Evolutionary conservation across 2,888 invertebrate genomes (phyloP), one percentile per base, ranked within the genome.

Genomic region (Dendrolimus houi): DNA sequence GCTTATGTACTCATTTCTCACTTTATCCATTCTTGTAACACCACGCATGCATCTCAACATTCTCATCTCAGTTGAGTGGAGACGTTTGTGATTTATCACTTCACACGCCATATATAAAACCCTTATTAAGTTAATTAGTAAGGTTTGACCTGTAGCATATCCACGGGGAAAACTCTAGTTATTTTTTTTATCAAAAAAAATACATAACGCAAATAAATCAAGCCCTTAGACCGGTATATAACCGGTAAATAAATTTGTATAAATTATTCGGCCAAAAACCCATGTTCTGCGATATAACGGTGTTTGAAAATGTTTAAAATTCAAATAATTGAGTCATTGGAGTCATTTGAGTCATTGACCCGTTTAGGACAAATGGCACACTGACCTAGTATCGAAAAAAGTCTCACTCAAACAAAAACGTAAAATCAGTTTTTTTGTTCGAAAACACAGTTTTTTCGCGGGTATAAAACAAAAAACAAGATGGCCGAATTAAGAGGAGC

Each of bases 401-500:
- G 12, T 47, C 29, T 29, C 29, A 29, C 29, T 29, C 12, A 1
- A 10, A 47, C 47, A 47, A 47, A 47, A 47, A 47, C 47, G 12
- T 12, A 47, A 47, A 47, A 47, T 47, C 6, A 2, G 9, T n/a
- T 47, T 47, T 47, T 47, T 47, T 47, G 47, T 9, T 47, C 47
- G 47, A 47, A 47, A 47, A 47, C 47, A 47, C 12, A 8, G 47
- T 47, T 47, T 47, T 47, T 47, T 47, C 9, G 47, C 47, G 47
- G 47, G 47, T 12, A 10, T 8, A 47, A 47, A 47, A 47, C 47
- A 47, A 47, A 47, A 61, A 69, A 63, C 62, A 58, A 54, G 9
- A 47, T 47, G 71, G 72, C 79, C 79, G 67, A 68, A 74, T 75
- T 72, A 70, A 66, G 62, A 59, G 57, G 52, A 59, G 6, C 59